Evolutionary conservation across 2,888 invertebrate species (phyloP).

Genomic region (Melipona bicolor): DNA sequence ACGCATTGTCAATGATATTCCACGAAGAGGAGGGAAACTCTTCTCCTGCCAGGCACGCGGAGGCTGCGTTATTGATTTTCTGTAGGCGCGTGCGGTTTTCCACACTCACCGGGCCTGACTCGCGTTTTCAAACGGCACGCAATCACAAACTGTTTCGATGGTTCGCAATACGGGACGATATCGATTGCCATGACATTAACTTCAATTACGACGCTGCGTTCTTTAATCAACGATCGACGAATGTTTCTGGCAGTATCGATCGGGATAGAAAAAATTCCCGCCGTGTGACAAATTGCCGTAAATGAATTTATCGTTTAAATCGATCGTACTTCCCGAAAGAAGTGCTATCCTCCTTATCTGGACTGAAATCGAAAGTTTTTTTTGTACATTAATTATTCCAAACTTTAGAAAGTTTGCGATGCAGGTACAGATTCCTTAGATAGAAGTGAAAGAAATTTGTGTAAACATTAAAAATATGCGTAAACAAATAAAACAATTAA

Average conservation of each 20-base stretch:
- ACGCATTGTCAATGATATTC: constrained; percentile 39
- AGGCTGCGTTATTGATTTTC: constrained; percentile 73
- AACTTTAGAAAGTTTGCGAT: no score
- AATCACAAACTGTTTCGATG: constrained; percentile 50
- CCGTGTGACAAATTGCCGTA: background rate
- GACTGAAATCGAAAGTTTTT: no score
- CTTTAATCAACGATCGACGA: constrained; percentile 5
- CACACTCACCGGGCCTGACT: constrained; percentile 58
- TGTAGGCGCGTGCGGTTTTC: constrained; percentile 74
- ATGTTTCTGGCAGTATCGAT: background rate
- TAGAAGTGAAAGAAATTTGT: no score
- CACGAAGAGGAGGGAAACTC: constrained; percentile 50
- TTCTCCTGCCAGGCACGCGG: constrained; percentile 50
- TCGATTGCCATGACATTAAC: constrained; percentile 33
- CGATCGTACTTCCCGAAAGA: no score
- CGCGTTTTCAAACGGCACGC: constrained; percentile 61
- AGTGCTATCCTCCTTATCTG: no score
- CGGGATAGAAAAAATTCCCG: background rate
- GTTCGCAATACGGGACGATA: constrained; percentile 10
- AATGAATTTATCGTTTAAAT: no score
- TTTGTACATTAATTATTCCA: no score
- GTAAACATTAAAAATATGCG: no score
- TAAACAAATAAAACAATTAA: no score
- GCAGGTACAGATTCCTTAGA: no score
- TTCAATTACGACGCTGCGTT: background rate